Evolutionary conservation across 2,113 vertebrate genomes (phyloP), one percentile per base, ranked within the genome.

Genomic region (Paracanthobrama guichenoti): DNA sequence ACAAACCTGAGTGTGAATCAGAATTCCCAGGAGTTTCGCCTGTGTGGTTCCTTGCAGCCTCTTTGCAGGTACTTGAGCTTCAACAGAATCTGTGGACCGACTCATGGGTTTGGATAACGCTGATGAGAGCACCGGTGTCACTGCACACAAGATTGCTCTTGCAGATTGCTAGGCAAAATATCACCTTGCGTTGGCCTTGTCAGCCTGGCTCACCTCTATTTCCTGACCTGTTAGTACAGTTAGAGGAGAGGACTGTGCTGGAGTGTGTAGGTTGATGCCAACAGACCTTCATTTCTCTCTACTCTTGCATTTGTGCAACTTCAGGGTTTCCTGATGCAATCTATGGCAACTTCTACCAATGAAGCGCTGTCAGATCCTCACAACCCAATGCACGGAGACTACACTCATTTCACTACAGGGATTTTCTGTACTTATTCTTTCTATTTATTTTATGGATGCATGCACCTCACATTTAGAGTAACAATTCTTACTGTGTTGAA

Each of bases 261-360:
- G 14, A 16, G 60, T 75, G 60, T 84, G 50, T 48, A 35, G 50
- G 67, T 35, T 73, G 60, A 82, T 59, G n/a, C 31, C 12, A 35
- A 10, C 22, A 18, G 9, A 79, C 18, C 13, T 26, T 66, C n/a
- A 46, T 73, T 72, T 31, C 53, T 44, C 35, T 55, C 66, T 55
- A 12, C 59, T 69, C 6, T 53, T 11, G 24, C 55, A 50, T 64
- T 46, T 48, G 24, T 73, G 83, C 31, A 80, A 85, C 31, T 72
- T 57, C 42, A 9, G 26, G 22, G 31, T 84, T 79, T 69, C 82
- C 79, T 84, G 59, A 87, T 84, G 86, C 82, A 87, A 87, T 67
- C 76, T 31, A 26, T 60, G 13, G 82, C 53, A 86, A 84, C 22
- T 39, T 39, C 62, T 55, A 39, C 76, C n/a, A 22, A 28, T 50